Evolutionary conservation across 1,140 invertebrate genomes (phyloP).

Genomic region (Vanessa tameamea): DNA sequence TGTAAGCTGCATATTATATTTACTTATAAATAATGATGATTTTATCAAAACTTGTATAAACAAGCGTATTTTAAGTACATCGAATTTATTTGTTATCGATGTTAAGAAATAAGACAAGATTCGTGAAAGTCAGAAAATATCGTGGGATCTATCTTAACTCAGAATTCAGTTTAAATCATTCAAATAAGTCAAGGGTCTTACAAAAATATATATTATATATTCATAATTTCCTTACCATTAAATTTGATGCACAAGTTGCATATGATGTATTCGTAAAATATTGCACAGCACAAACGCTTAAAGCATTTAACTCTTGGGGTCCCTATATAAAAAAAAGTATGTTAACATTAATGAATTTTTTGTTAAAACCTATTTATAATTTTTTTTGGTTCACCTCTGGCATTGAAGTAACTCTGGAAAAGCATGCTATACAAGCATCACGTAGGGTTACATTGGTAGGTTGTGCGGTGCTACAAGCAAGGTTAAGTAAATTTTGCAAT

Average conservation of each 20-base stretch:
- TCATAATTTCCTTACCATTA: slow-evolving; percentile 62
- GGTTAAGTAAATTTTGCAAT: slow-evolving; percentile 77
- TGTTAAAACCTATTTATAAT: slow-evolving; percentile 14
- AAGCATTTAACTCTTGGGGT: slow-evolving; percentile 69
- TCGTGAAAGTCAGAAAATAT: too few species aligned
- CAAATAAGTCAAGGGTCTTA: too few species aligned
- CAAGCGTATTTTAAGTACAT: too few species aligned
- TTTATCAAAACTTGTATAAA: too few species aligned
- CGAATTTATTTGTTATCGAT: too few species aligned
- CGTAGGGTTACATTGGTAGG: slow-evolving; percentile 76
- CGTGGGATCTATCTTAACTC: too few species aligned
- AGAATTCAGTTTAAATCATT: too few species aligned
- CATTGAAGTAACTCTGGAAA: slow-evolving; percentile 75
- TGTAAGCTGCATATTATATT: too few species aligned
- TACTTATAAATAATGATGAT: too few species aligned
- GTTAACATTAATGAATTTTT: not conserved
- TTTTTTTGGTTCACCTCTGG: slow-evolving; percentile 56
- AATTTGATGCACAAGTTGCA: slow-evolving; percentile 68
- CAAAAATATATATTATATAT: too few species aligned
- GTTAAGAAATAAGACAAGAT: too few species aligned
- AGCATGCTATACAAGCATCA: slow-evolving; percentile 80
- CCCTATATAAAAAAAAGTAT: slow-evolving; percentile 57
- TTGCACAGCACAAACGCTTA: slow-evolving; percentile 74
- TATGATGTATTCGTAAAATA: slow-evolving; percentile 78
- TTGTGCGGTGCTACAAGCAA: slow-evolving; percentile 81